Base-by-base conservation (phyloP, 2,113 vertebrate species). In the Ia io region DNA sequence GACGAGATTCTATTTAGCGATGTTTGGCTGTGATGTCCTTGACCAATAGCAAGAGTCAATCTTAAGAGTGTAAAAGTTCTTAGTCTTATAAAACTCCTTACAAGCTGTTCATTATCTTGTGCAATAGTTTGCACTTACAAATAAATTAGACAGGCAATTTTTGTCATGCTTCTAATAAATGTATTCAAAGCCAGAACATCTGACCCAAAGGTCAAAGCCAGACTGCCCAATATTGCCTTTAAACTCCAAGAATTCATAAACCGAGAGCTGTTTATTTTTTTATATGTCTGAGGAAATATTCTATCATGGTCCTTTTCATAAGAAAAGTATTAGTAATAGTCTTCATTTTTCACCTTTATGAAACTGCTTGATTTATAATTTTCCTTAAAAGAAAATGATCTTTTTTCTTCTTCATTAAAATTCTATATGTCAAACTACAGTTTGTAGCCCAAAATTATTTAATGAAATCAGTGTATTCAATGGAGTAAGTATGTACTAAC, bases 121-220 rank as follows among this genome's bases (percentile, higher is more conserved):
- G 56, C 32, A 0, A 12, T 28, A 35, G 49, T 63, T 93, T 35
- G 32, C 18, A 56, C 53, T 77, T 93, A 73, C 91, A 96, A 93
- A 67, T 49, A 35, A 94, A 91, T 96, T 93, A 96, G 91, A 3
- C 49, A 90, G 17, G 18, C 20, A 42, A 51, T 28, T 67, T 83
- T 78, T 95, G 91, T 85, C 44, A 93, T 5, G 13, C 32, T 78
- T 49, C 73, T 89, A 61, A 80, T 82, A 91, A 61, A 84, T 82
- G 56, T 93, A 82, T 84, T 95, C 59, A 88, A 67, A 93, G 9
- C n/a, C 88, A 69, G 44, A 78, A 25, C 69, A 42, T 44, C 56
- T 65, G 20, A 89, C 56, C 18, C 11, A 53, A 76, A 96, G 51
- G 67, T 90, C 89, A 97, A 73, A 94, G 51, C 13, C 79, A 93